A percentile compares a stretch with the other conserved stretches of the same genome.
These are phyloP conservation scores for Channa maculata DNA, from an alignment of 2,113 vertebrate genomes.

Conservation along the genomic window DNA sequence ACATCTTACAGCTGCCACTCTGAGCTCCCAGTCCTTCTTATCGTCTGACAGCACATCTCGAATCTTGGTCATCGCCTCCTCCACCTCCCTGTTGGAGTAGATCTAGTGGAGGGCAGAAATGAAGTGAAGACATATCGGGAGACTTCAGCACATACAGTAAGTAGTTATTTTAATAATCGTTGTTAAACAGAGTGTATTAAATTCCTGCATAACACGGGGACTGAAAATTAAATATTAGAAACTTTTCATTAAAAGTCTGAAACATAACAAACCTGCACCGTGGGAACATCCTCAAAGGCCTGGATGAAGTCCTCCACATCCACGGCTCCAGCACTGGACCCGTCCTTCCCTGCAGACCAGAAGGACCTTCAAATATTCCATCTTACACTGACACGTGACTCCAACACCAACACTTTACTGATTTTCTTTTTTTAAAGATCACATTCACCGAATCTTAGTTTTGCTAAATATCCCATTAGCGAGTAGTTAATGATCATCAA, in stretches of 20 bases:
- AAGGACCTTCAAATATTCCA: no score
- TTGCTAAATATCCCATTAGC: no score
- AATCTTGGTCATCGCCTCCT: constrained; percentile 96
- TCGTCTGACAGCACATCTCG: constrained; percentile 94
- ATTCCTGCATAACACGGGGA: no score
- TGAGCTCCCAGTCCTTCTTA: constrained; percentile 96
- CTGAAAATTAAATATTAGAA: background rate
- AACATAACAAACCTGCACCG: constrained; percentile 85
- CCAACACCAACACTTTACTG: no score
- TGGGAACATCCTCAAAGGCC: constrained; percentile 94
- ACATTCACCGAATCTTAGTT: no score
- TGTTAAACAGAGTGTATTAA: no score
- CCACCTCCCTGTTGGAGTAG: constrained; percentile 94
- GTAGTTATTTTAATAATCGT: no score
- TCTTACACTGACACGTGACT: no score
- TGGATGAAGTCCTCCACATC: constrained; percentile 95
- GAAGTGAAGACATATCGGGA: no score
- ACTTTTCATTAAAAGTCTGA: background rate
- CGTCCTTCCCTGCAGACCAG: constrained; percentile 83
- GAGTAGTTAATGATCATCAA: no score
- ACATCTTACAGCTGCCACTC: constrained; percentile 88
- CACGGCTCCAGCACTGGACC: constrained; percentile 90
- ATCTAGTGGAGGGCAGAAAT: constrained; percentile 81
- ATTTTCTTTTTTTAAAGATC: no score
- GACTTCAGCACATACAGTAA: no score